A percentile compares a stretch with the other conserved stretches of the same genome.
phyloP scores from a whole-genome alignment of 2,888 invertebrate species.

The Coleophora flavipennella region DNA sequence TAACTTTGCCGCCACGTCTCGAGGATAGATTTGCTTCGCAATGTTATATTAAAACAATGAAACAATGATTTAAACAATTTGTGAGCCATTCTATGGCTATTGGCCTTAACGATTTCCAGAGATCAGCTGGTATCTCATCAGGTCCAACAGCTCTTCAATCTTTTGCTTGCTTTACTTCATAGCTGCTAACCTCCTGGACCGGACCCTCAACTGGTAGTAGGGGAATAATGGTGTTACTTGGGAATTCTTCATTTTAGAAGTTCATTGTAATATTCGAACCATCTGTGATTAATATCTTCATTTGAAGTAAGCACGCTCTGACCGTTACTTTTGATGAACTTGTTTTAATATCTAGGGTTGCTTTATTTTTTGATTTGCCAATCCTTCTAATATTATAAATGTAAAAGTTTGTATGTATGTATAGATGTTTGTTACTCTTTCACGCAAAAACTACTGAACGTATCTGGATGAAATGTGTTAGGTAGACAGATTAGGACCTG shows the following conservation, averaged over 20 bases:
- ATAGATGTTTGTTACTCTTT: too few species aligned
- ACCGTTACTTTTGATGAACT: background rate
- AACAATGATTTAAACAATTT: too few species aligned
- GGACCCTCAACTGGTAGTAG: background rate
- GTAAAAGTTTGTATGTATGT: too few species aligned
- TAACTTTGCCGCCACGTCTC: slow-evolving; percentile 3
- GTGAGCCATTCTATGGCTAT: background rate
- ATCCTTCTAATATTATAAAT: too few species aligned
- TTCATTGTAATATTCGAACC: background rate
- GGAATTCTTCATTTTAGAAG: slow-evolving; percentile 1
- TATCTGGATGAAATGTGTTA: too few species aligned
- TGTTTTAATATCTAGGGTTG: slow-evolving; percentile 1
- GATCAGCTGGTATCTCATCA: slow-evolving; percentile 6
- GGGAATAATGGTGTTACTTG: background rate
- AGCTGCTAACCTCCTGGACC: background rate
- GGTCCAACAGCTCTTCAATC: slow-evolving; percentile 6
- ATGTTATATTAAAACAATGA: background rate
- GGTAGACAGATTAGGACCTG: too few species aligned
- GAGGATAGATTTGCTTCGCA: slow-evolving; percentile 1
- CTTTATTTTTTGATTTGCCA: background rate
- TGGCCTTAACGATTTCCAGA: slow-evolving; percentile 6
- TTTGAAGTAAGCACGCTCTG: background rate
- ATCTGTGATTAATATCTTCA: background rate
- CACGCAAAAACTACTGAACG: too few species aligned
- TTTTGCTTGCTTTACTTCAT: slow-evolving; percentile 1